Base-by-base conservation (phyloP, 1,140 invertebrate genomes). In the Lycorma delicatula region DNA sequence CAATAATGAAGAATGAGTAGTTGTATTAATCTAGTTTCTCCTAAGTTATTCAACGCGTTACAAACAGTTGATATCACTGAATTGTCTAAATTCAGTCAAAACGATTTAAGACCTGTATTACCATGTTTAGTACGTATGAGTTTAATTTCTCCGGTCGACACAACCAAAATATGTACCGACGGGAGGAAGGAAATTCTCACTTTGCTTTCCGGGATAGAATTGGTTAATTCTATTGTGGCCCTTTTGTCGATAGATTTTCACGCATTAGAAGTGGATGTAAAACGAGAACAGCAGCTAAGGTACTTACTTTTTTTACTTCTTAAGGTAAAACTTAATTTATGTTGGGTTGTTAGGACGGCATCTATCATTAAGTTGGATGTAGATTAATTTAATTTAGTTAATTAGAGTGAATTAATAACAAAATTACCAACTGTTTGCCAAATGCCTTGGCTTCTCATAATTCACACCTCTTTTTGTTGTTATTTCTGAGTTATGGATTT, bases 201-300 rank as follows among this genome's bases (percentile, higher is more conserved):
- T 12, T 81, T 95, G 27, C 75, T 98, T 0, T 91, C 91, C 1
- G 89, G 89, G 2, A 90, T 95, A 60, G 93, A 97, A 72, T 80
- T 91, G 26, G 93, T 97, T 0, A 98, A 98, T 74, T 90, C 91
- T 44, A 89, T 97, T 51, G 93, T 97, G 5, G 90, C 89, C 9
- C 75, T 97, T 2, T 75, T 97, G 11, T 94, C 92, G 1, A 93
- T 97, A 41, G 93, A 97, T 75, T 97, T 97, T 74, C 90, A 94
- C 69, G 81, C 86, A 16, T 75, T 98, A 26, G 94, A 97, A 76
- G 83, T 85, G 18, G 93, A 97, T 69, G 85, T 96, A 0, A 89
- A 90, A 67, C 95, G 92, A 71, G 94, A 98, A 74, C 87, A 93
- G 67, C 85, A 91, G 71, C 78, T 95, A 58, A 83, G 90, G 81